A percentile compares a stretch with the other conserved stretches of the same genome.
Conservation (phyloP, 2,888 invertebrate genomes). For the Prosapia bicincta region DNA sequence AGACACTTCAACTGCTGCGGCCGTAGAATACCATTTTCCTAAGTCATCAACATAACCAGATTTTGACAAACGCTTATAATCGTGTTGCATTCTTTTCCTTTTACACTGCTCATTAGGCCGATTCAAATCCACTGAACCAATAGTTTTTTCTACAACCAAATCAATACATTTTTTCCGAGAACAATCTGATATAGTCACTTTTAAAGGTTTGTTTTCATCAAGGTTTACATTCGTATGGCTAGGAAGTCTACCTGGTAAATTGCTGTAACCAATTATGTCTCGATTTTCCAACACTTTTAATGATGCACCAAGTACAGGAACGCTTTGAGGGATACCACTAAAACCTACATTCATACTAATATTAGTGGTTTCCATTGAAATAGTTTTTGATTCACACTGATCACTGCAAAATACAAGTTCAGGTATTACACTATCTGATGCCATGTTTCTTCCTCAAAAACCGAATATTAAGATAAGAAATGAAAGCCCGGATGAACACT, state of each 20-base stretch:
- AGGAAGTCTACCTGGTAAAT: conserved; percentile 22
- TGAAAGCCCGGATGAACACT: not conserved
- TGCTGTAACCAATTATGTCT: conserved; percentile 26
- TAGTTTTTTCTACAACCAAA: not conserved
- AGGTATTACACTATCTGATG: not conserved
- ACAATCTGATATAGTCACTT: not conserved
- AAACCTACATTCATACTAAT: not conserved
- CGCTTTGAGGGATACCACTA: conserved; percentile 1
- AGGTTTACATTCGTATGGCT: not conserved
- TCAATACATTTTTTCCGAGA: not conserved
- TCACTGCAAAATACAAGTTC: not conserved
- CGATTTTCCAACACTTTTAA: conserved; percentile 22
- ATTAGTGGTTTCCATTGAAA: not conserved
- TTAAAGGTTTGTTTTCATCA: conserved; percentile 2
- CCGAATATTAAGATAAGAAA: not conserved
- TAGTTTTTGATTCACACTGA: not conserved
- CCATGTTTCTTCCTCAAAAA: not conserved
- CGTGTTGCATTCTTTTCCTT: conserved; percentile 25
- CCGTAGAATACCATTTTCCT: conserved; percentile 12
- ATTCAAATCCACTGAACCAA: not conserved
- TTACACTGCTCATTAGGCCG: conserved; percentile 5
- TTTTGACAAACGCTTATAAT: conserved; percentile 23
- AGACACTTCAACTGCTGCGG: not conserved
- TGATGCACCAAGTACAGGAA: conserved; percentile 20
- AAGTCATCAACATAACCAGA: conserved; percentile 23